Conservation (phyloP, 53 echinoderm and acorn worm species). For the Echinometra lucunter region DNA sequence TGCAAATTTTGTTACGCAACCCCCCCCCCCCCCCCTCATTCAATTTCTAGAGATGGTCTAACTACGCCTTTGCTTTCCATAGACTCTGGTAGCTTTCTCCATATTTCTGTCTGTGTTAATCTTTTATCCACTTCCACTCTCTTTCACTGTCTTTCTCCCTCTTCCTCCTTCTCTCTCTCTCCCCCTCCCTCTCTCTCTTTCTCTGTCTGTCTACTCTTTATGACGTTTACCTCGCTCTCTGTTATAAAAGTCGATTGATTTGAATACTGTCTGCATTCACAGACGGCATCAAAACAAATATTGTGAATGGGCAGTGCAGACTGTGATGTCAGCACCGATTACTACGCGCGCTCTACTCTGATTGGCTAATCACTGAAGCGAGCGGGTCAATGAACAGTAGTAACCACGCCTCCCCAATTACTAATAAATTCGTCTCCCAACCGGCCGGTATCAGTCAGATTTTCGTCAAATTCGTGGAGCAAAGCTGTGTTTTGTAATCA, state of each 20-base stretch:
- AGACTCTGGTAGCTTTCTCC: too few relatives aligned
- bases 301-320: slow-evolving; percentile 45
- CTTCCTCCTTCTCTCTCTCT: neutral
- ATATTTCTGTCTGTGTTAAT: neutral
- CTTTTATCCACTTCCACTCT: neutral
- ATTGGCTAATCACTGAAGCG: neutral
- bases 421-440: slow-evolving; percentile 55
- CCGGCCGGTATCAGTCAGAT: slow-evolving; percentile 40
- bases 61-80: neutral
- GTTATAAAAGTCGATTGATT: neutral
- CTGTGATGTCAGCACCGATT: slow-evolving; percentile 23
- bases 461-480: slow-evolving; percentile 14
- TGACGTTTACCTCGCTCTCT: too few relatives aligned
- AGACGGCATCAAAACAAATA: slow-evolving; percentile 54
- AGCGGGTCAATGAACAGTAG: slow-evolving; percentile 57
- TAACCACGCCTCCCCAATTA: slow-evolving; percentile 40
- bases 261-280: slow-evolving; percentile 15
- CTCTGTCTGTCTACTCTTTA: neutral
- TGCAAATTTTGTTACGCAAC: neutral
- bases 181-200: neutral
- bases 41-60: neutral
- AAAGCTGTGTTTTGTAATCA: neutral
- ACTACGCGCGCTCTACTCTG: slow-evolving; percentile 4
- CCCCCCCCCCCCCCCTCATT: neutral
- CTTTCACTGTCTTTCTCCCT: neutral